These are phyloP conservation scores for Dolichoris vasculosae DNA, from an alignment of 1,140 invertebrate genomes.

Conservation along the genomic window DNA sequence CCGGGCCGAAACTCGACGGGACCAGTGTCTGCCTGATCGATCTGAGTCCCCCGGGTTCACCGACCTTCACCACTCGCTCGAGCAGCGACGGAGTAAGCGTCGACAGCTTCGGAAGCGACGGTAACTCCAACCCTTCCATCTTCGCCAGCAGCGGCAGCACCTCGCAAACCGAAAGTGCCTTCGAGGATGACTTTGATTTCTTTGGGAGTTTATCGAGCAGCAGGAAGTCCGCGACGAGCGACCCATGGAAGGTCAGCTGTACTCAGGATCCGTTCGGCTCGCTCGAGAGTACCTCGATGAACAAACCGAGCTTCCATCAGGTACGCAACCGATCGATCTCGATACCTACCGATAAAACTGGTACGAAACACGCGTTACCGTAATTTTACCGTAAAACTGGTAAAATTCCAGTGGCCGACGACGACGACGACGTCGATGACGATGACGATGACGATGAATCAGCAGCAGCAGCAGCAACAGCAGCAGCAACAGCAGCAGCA, in stretches of 20 bases:
- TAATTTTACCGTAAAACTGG: too few species aligned
- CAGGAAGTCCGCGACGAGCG: constrained; percentile 52
- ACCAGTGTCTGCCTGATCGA: constrained; percentile 63
- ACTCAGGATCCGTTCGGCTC: constrained; percentile 67
- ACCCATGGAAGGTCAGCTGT: constrained; percentile 67
- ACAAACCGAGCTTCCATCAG: constrained; percentile 42
- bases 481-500: too few species aligned
- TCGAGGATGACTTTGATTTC: constrained; percentile 85
- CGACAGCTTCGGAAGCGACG: constrained; percentile 83
- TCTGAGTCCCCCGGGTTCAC: constrained; percentile 80
- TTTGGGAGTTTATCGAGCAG: constrained; percentile 65
- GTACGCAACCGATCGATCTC: too few species aligned
- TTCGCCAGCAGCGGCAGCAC: constrained; percentile 79
- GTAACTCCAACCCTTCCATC: constrained; percentile 77
- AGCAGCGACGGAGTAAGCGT: constrained; percentile 84
- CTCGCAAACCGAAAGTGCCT: constrained; percentile 84
- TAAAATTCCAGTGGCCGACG: constrained; percentile 13
- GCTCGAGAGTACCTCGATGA: constrained; percentile 46
- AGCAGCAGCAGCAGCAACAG: too few species aligned
- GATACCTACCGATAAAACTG: too few species aligned
- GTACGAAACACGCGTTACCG: too few species aligned
- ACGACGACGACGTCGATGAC: too few species aligned
- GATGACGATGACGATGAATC: too few species aligned
- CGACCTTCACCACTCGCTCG: constrained; percentile 82
- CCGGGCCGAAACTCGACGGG: constrained; percentile 38